Base-by-base conservation (phyloP, 1,140 invertebrate species). In the Bombus soroeensis region DNA sequence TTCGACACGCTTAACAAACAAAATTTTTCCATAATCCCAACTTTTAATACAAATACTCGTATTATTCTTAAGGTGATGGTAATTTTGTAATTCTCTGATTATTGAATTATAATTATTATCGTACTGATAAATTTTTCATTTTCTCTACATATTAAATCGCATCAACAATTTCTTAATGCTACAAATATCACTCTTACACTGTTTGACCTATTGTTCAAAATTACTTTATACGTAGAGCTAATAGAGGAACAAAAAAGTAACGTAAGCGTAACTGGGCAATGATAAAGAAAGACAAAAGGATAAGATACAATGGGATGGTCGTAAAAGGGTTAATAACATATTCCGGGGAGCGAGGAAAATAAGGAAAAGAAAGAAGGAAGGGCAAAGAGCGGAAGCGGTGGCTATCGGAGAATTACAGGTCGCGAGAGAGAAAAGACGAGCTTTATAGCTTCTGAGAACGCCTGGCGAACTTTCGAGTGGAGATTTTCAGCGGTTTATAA, bases 401-500 rank as follows among this genome's bases (percentile, higher is more conserved):
- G 34, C 47, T n/a, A 72, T 72, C 39, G 81, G 41, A 3, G 47
- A 70, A 41, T 57, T 78, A 78, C 5, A 39, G 37, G 47, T n/a
- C 28, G n/a, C 41, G 25, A 41, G 47, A 22, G 39, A 32, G 28
- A 3, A 47, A 62, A 59, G 37, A 47, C 53, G 64, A 32, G 39
- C 43, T 79, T 84, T 62, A 79, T 62, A 25, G 81, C 25, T 25
- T 76, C 57, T 37, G 13, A 37, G 41, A 64, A 28, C 39, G 18
- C 22, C 47, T 53, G 37, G 53, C 32, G 68, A 64, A 72, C 41
- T 85, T 85, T 72, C 71, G 41, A 85, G 81, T 68, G 59, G 78
- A 85, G 68, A 81, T 85, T 85, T 85, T 81, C 78, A 64, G 41
- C 78, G 78, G 78, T 81, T 85, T 57, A 85, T 85, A 85, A 85